phyloP scores from a whole-genome alignment of 2,797 vertebrate species.

The Molossus molossus region DNA sequence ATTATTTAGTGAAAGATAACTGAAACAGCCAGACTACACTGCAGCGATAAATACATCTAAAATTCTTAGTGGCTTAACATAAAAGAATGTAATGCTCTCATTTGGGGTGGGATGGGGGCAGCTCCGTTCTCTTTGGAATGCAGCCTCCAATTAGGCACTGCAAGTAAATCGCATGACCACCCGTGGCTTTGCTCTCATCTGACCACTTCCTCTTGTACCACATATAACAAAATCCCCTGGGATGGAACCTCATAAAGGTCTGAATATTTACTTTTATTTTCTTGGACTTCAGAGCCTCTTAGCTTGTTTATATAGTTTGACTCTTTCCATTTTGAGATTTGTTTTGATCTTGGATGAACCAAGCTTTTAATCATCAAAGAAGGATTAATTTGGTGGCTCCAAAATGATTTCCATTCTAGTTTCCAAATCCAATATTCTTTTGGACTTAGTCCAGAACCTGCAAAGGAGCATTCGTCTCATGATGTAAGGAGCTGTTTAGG shows the following conservation, averaged over 20 bases:
- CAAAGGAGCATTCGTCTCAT: neutral
- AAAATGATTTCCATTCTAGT: conserved; percentile 53
- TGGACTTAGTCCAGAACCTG: conserved; percentile 57
- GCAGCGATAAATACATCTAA: neutral
- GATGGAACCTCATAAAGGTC: neutral
- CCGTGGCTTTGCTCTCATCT: conserved; percentile 16
- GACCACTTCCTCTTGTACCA: neutral
- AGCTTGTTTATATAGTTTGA: neutral
- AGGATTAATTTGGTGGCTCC: conserved; percentile 59
- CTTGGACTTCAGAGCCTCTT: conserved; percentile 8
- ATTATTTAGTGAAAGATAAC: conserved; percentile 16
- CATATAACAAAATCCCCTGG: neutral
- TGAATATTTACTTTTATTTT: conserved; percentile 59
- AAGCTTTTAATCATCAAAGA: conserved; percentile 70
- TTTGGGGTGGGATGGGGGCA: neutral
- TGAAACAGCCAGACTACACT: neutral
- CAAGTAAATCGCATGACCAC: neutral
- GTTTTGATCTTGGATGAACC: conserved; percentile 7
- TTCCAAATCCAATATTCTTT: conserved; percentile 64
- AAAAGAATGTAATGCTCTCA: neutral
- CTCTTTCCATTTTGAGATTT: conserved; percentile 55
- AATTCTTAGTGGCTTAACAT: neutral
- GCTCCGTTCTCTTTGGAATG: neutral
- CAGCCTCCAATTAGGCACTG: neutral
- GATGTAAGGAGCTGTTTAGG: neutral